Base-by-base conservation (phyloP, 2,797 vertebrate genomes). In the Macroramphosus scolopax region DNA sequence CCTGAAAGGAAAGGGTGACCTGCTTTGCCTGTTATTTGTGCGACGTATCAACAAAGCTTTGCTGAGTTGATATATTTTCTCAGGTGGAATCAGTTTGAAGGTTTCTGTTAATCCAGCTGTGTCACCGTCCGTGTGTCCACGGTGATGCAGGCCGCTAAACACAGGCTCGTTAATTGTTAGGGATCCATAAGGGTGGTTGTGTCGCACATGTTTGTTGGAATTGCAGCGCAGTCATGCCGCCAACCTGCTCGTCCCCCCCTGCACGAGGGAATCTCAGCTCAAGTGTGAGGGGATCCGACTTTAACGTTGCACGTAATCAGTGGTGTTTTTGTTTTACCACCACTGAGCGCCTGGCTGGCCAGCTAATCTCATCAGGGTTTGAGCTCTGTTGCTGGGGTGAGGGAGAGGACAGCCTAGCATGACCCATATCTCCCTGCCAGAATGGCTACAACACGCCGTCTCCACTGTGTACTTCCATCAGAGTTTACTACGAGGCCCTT, bases 311-410 rank as follows among this genome's bases (percentile, higher is more conserved):
- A 77, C 54, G 56, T 88, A 78, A 85, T 80, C 82, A 68, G 47
- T 71, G 72, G 74, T 80, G 75, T 86, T 87, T 87, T 64, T 80
- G 72, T 85, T 82, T 80, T 84, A 75, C 72, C 82, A 72, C 70
- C 69, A 77, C 63, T 75, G 71, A 83, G 77, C 56, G 72, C 68
- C 81, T 80, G 80, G 76, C 84, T 63, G 77, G 73, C 67, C 55
- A 47, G 78, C 82, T 88, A 89, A 89, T 89, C 88, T 87, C 85
- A 85, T 88, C 83, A 83, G 83, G 71, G 81, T 79, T 81, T 82
- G 76, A 77, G 75, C 77, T 81, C 48, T 62, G 69, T 76, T 67
- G 74, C 44, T 12, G 78, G 78, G 86, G 84, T 87, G 73, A 81
- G 78, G 49, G 62, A 81, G 79, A 88, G 86, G 86, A 86, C 87